phyloP scores from a whole-genome alignment of 2,113 vertebrate genomes.

The Mesitornis unicolor region DNA sequence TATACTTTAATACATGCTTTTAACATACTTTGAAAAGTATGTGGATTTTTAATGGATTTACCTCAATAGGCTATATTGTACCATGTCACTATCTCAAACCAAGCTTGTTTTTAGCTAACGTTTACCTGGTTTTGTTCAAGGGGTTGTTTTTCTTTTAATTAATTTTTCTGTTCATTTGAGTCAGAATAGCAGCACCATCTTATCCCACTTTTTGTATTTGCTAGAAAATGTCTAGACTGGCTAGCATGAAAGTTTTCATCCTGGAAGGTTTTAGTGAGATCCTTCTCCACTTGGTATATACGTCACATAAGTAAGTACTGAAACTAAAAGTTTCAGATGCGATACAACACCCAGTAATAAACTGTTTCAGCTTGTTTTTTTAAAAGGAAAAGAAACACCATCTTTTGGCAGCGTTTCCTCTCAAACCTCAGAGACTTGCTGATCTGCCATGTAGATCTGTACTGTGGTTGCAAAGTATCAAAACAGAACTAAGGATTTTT shows the following conservation, averaged over 20 bases:
- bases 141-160: neutral
- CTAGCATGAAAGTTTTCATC: neutral
- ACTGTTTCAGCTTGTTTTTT: neutral
- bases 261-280: constrained; percentile 65
- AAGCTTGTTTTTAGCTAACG: neutral
- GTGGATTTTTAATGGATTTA: neutral
- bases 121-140: neutral
- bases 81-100: neutral
- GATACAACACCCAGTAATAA: constrained; percentile 31
- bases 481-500: constrained; percentile 52
- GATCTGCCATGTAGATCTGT: constrained; percentile 8
- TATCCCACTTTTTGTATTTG: constrained; percentile 2
- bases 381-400: constrained; percentile 4
- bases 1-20: neutral
- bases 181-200: neutral
- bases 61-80: neutral
- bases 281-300: neutral
- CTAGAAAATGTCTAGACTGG: constrained; percentile 6
- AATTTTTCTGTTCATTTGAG: neutral
- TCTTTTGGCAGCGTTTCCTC: constrained; percentile 34
- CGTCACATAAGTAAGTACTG: neutral
- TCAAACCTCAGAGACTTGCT: constrained; percentile 32
- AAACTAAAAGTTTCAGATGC: constrained; percentile 50
- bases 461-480: constrained; percentile 36
- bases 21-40: neutral